phyloP scores from a whole-genome alignment of 2,797 vertebrate species.

The Aphelocoma californica region DNA sequence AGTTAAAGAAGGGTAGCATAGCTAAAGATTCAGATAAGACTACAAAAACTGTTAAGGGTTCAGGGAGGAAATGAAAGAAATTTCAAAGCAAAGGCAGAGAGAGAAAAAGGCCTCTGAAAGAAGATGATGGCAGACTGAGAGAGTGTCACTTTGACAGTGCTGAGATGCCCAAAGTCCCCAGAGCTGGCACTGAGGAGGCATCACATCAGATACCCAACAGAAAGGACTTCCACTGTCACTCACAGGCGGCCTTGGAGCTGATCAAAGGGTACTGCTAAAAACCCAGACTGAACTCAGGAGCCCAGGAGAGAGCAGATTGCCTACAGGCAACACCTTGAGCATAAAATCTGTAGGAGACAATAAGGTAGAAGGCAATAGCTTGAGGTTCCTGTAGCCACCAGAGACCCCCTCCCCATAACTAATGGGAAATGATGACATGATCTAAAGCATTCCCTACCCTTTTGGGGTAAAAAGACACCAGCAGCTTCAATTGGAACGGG shows the following conservation, averaged over 20 bases:
- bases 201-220: background rate
- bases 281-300: background rate
- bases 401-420: background rate
- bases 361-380: background rate
- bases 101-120: background rate
- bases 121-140: background rate
- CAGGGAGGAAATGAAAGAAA: background rate
- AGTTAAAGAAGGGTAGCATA: background rate
- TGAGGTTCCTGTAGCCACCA: background rate
- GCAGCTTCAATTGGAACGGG: background rate
- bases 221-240: slow-evolving; percentile 10
- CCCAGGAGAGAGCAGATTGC: background rate
- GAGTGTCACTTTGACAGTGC: background rate
- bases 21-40: background rate
- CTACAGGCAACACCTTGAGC: background rate
- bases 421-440: background rate
- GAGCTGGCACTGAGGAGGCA: background rate
- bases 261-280: slow-evolving; percentile 8
- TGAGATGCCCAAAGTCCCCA: background rate
- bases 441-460: background rate
- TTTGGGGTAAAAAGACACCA: background rate
- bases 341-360: background rate
- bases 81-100: background rate
- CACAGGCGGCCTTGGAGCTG: background rate
- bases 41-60: background rate